Evolutionary conservation across 2,113 vertebrate species (phyloP).

Genomic region (Pseudonaja textilis): DNA sequence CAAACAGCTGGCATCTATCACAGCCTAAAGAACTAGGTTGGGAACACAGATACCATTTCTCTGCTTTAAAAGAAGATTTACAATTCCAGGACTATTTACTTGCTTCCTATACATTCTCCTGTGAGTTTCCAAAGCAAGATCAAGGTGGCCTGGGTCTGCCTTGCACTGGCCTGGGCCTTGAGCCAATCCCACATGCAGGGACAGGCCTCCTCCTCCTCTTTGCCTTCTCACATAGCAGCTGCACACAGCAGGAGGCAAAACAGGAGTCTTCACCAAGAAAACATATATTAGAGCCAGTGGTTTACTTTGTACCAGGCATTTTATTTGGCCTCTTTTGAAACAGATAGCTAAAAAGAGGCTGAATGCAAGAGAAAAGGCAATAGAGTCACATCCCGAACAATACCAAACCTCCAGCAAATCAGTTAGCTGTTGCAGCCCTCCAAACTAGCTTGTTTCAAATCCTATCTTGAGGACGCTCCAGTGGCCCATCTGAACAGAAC

Average conservation of each 20-base stretch:
- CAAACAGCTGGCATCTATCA: not conserved
- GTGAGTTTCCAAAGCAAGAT: not conserved
- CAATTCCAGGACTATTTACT: not conserved
- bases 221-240: not conserved
- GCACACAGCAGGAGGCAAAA: not conserved
- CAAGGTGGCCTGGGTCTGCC: not conserved
- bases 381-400: not conserved
- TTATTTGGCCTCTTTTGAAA: not conserved
- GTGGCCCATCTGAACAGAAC: not conserved
- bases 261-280: not conserved
- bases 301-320: not conserved
- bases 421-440: not conserved
- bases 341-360: not conserved
- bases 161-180: not conserved
- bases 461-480: not conserved
- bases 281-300: not conserved
- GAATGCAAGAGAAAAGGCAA: not conserved
- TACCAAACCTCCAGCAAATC: not conserved
- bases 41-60: not conserved
- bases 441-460: not conserved
- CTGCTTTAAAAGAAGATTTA: not conserved
- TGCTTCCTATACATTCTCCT: not conserved
- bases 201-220: not conserved
- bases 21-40: not conserved
- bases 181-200: not conserved